Evolutionary conservation across 2,797 vertebrate species (phyloP), one percentile per base, ranked within the genome.

Genomic region (Yasuhikotakia modesta): DNA sequence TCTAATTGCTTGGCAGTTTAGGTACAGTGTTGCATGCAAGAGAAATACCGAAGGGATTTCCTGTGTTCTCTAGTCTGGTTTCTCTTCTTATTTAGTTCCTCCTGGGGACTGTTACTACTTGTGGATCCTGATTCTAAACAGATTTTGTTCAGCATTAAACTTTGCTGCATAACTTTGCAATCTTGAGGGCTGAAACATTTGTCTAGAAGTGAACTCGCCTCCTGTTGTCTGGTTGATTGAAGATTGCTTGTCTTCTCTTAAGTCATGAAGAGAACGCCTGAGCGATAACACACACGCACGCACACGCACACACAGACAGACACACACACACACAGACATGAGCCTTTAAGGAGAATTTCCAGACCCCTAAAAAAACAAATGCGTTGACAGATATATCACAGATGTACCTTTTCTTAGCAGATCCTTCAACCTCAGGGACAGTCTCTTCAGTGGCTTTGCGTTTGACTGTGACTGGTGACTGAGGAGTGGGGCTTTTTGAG

Each of bases 241-340:
- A 19, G 79, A 64, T 5, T 35, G 61, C 12, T 3, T 60, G 48
- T 82, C 82, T 5, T 80, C 80, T 70, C 85, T 79, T 45, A 87
- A 84, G 76, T 88, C 87, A 67, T 87, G 87, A 45, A 88, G 55
- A 50, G 86, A 87, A 19, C 83, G 82, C 72, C 87, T 88, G 76
- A 65, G 78, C 65, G 60, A 76, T 65, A 63, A 79, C 2, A 81
- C 39, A 52, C 35, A 21, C 19, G n/a, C n/a, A n/a, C n/a, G n/a
- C n/a, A n/a, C n/a, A n/a, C n/a, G n/a, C n/a, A n/a, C n/a, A n/a
- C n/a, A n/a, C n/a, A n/a, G n/a, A n/a, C n/a, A n/a, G n/a, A n/a
- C n/a, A n/a, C n/a, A n/a, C n/a, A n/a, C n/a, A n/a, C n/a, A 8
- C 35, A 27, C 5, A 61, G 14, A 10, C 16, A 14, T 2, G 21